Base-by-base conservation (phyloP, 1,140 invertebrate species). In the Palaemon carinicauda region DNA sequence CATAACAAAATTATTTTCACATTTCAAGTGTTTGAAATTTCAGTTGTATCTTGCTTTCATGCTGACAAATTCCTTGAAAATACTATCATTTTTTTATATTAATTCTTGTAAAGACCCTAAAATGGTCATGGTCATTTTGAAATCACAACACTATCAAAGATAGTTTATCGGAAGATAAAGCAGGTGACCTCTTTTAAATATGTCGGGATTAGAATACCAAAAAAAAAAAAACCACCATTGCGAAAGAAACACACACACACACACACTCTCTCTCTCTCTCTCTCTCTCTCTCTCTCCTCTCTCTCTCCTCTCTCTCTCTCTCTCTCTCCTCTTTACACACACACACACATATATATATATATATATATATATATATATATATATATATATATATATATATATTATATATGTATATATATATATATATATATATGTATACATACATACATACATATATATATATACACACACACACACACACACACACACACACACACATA, bases 191-290 rank as follows among this genome's bases (percentile, higher is more conserved):
- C 7, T 41, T 7, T 41, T 41, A 41, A 41, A 41, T 41, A 41
- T 0, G 7, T 1, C 7, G 41, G 41, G 5, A 41, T 7, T 9
- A 1, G 41, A 12, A 7, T 41, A 41, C 7, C 7, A 41, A 4
- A 41, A 41, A 41, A n/a, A n/a, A n/a, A n/a, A n/a, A n/a, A n/a
- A n/a, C n/a, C n/a, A n/a, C n/a, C n/a, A n/a, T n/a, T n/a, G n/a
- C n/a, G n/a, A n/a, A n/a, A n/a, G n/a, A 74, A 31, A 74, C 73
- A 74, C 73, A 33, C 29, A 74, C 73, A 74, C 31, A 74, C 73
- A 74, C 31, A 33, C 15, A 41, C 69, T 17, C 69, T 17, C 24
- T 17, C 24, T 31, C 69, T 24, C 69, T 31, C 15, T n/a, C n/a
- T n/a, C n/a, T n/a, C n/a, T n/a, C 69, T 17, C 24, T 17, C 24